Conservation (phyloP, 2,888 invertebrate species). For the Myopa tessellatipennis region DNA sequence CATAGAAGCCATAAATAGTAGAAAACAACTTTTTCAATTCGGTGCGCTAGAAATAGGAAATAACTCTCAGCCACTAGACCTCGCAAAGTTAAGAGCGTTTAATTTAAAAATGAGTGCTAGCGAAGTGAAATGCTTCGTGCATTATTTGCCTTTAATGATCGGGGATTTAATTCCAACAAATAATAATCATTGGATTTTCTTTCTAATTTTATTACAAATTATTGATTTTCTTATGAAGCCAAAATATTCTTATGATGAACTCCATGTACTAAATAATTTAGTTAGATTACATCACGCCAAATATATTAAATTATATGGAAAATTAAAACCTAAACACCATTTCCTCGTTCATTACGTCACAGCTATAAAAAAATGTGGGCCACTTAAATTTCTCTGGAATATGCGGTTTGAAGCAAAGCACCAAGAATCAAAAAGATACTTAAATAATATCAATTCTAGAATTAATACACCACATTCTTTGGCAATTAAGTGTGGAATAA, state of each 20-base stretch:
- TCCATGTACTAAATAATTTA: constrained; percentile 33
- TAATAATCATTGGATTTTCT: constrained; percentile 41
- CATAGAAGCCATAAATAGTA: constrained; percentile 31
- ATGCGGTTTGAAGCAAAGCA: constrained; percentile 41
- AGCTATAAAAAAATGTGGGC: constrained; percentile 41
- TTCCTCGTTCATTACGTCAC: constrained; percentile 39
- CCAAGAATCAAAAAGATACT: constrained; percentile 41
- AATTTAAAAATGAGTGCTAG: constrained; percentile 46
- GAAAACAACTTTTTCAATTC: constrained; percentile 36
- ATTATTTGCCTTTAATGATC: constrained; percentile 44
- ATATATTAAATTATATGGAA: constrained; percentile 41
- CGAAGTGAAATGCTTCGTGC: constrained; percentile 40
- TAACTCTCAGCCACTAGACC: constrained; percentile 34
- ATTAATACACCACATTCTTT: constrained; percentile 42
- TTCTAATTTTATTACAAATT: constrained; percentile 38
- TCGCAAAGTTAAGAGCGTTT: constrained; percentile 34
- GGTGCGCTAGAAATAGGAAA: constrained; percentile 41
- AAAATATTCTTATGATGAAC: constrained; percentile 35
- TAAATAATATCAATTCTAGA: constrained; percentile 41
- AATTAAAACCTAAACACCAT: constrained; percentile 45
- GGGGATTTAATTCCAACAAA: constrained; percentile 39
- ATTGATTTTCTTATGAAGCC: constrained; percentile 39
- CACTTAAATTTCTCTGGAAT: constrained; percentile 37
- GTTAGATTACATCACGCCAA: constrained; percentile 41
- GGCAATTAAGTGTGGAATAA: constrained; percentile 40